phyloP scores from a whole-genome alignment of 2,797 vertebrate species.

The Sparus aurata region DNA sequence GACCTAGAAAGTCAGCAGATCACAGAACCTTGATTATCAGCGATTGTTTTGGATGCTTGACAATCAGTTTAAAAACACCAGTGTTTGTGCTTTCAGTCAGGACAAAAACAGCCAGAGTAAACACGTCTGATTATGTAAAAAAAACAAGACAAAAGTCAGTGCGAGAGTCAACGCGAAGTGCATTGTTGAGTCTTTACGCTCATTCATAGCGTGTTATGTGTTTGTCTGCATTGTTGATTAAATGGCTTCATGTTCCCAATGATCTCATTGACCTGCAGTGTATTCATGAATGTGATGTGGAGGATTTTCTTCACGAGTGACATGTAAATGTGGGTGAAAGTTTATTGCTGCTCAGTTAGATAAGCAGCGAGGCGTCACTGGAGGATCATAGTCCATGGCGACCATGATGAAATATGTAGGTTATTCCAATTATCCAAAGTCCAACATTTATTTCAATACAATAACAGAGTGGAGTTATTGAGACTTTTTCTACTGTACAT shows the following conservation, averaged over 20 bases:
- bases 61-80: slow-evolving; percentile 37
- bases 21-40: background rate
- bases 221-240: background rate
- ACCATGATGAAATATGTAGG: slow-evolving; percentile 69
- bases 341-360: slow-evolving; percentile 68
- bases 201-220: background rate
- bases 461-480: slow-evolving; percentile 53
- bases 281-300: slow-evolving; percentile 14
- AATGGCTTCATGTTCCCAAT: background rate
- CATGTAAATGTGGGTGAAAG: slow-evolving; percentile 75
- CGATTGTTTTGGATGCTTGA: slow-evolving; percentile 44
- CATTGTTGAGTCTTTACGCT: background rate
- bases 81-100: slow-evolving; percentile 32
- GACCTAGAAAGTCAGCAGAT: background rate
- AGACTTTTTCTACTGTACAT: slow-evolving; percentile 26
- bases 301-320: slow-evolving; percentile 28
- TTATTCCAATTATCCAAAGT: slow-evolving; percentile 74
- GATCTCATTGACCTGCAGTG: background rate
- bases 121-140: slow-evolving; percentile 26
- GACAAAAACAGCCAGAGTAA: slow-evolving; percentile 30
- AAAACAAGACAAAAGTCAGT: slow-evolving; percentile 1
- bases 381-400: slow-evolving; percentile 77
- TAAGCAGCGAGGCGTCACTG: slow-evolving; percentile 66
- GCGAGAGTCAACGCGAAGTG: background rate
- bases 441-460: slow-evolving; percentile 68